Evolutionary conservation across 2,113 vertebrate species (phyloP).

Genomic region (Taxidea taxus): DNA sequence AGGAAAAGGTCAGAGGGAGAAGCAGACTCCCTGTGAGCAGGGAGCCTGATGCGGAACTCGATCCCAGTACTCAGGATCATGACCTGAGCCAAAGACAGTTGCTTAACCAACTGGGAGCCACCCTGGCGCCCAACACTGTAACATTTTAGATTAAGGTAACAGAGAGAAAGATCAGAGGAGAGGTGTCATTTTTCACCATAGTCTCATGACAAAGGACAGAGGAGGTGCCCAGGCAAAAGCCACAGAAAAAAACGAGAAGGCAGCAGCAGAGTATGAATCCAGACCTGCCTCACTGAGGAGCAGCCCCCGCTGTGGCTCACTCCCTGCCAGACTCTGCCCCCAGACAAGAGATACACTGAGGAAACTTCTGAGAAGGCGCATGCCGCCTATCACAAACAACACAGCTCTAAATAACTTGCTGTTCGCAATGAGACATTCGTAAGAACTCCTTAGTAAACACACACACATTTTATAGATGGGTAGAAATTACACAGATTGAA

Average conservation of each 20-base stretch:
- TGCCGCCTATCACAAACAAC: not conserved
- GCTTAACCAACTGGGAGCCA: no score
- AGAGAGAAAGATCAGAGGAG: not conserved
- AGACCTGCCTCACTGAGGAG: not conserved
- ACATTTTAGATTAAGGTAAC: not conserved
- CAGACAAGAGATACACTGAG: not conserved
- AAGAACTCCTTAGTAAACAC: not conserved
- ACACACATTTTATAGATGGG: not conserved
- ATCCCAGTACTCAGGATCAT: no score
- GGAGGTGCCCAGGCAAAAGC: not conserved
- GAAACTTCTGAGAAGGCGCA: not conserved
- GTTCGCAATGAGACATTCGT: not conserved
- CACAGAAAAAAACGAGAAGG: not conserved
- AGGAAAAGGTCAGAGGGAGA: no score
- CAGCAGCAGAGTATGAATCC: not conserved
- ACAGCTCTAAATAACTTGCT: not conserved
- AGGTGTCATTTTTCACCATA: not conserved
- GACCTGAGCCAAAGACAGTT: no score
- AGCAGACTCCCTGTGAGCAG: no score
- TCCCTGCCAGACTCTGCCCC: not conserved
- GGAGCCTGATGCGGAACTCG: no score
- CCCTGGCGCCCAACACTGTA: not conserved
- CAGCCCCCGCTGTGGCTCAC: no score
- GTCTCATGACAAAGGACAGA: not conserved
- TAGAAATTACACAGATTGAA: not conserved